A percentile compares a stretch with the other conserved stretches of the same genome.
Conservation (phyloP, 2,888 invertebrate species). For the Poecilus cupreus region DNA sequence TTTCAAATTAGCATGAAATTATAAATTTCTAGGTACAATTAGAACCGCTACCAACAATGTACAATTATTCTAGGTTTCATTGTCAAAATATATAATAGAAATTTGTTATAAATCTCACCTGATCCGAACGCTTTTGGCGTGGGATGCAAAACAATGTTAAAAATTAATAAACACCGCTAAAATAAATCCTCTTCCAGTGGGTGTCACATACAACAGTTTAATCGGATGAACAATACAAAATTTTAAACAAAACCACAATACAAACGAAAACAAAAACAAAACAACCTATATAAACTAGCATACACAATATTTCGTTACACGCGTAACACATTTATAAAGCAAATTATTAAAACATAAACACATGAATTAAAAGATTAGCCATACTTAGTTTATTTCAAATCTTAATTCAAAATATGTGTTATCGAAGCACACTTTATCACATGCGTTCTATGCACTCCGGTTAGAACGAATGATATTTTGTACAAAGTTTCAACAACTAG, state of each 20-base stretch:
- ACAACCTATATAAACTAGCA: not conserved
- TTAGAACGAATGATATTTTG: not conserved
- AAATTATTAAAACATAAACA: not conserved
- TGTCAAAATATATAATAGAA: not conserved
- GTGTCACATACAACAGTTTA: not conserved
- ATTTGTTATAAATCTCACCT: conserved; percentile 14
- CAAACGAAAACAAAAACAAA: conserved; percentile 7
- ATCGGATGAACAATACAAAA: not conserved
- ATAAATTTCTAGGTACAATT: not conserved
- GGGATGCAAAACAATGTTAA: conserved; percentile 78
- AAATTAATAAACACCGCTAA: not conserved
- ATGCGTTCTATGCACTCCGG: not conserved
- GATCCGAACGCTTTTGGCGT: conserved; percentile 74
- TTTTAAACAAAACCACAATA: not conserved
- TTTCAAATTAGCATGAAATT: not conserved
- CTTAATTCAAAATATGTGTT: not conserved
- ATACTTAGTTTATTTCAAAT: not conserved
- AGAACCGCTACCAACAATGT: not conserved
- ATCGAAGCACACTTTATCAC: not conserved
- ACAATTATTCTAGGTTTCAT: not conserved
- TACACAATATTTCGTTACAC: too few species aligned
- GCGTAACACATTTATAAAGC: not conserved
- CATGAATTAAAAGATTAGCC: not conserved
- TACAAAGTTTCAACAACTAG: conserved; percentile 29
- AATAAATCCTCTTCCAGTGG: not conserved